Percentiles rank a stretch among this genome's conserved stretches.
phyloP scores from a whole-genome alignment of 2,797 vertebrate species.

The Eulemur coronatus region DNA sequence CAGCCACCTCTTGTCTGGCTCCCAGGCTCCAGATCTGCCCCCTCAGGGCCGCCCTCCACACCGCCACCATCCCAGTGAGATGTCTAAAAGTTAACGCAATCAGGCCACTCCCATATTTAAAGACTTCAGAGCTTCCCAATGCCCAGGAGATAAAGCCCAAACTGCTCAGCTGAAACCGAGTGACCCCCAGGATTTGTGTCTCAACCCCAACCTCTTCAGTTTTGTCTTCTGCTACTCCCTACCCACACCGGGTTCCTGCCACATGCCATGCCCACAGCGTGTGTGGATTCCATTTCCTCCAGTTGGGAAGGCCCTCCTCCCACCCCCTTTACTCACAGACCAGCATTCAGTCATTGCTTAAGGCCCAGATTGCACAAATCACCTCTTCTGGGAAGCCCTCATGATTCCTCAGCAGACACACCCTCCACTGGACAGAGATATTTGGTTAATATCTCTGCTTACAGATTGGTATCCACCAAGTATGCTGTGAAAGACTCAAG shows the following conservation, averaged over 20 bases:
- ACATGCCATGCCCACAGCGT: accelerated
- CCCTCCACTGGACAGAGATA: accelerated
- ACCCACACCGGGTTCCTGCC: accelerated
- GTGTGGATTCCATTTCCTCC: not conserved
- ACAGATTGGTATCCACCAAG: not conserved
- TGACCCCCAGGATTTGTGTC: no score
- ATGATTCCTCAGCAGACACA: not conserved
- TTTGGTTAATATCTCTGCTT: not conserved
- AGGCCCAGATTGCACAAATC: no score
- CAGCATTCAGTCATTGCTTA: not conserved
- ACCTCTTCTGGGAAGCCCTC: not conserved
- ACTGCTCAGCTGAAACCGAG: not conserved
- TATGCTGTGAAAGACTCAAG: not conserved
- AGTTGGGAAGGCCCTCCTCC: not conserved
- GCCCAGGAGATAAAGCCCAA: not conserved
- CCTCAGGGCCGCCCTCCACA: not conserved
- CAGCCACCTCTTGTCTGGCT: not conserved
- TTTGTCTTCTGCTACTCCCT: not conserved
- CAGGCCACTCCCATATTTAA: not conserved
- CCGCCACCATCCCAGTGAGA: not conserved
- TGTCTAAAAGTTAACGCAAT: not conserved
- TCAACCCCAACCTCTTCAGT: not conserved
- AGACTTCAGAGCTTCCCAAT: not conserved
- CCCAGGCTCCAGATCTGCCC: not conserved
- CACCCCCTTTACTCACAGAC: no score